phyloP scores from a whole-genome alignment of 2,888 invertebrate species.

The Ectropis crepuscularia region DNA sequence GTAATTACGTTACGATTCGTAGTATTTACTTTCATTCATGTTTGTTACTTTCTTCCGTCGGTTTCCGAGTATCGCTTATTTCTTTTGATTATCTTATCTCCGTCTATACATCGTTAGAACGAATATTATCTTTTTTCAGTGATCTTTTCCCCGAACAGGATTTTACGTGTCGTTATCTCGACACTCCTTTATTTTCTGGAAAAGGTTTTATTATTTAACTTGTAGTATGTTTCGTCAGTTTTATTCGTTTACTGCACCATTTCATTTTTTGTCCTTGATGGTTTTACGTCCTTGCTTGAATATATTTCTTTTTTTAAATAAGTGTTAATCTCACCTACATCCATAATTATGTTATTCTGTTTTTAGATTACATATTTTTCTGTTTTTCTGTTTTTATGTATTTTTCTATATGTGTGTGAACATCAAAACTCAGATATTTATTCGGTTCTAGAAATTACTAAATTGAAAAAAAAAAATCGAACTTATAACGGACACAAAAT shows the following conservation, averaged over 20 bases:
- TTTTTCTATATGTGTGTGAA: too few relatives aligned
- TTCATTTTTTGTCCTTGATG: too few relatives aligned
- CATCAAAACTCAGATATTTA: too few relatives aligned
- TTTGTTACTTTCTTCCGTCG: neutral
- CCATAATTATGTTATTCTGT: too few relatives aligned
- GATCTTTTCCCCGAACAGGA: conserved; percentile 14
- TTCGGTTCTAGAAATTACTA: too few relatives aligned
- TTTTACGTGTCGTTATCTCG: conserved; percentile 6
- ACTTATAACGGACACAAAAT: too few relatives aligned
- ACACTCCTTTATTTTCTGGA: neutral
- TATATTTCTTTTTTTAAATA: too few relatives aligned
- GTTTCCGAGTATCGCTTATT: conserved; percentile 1
- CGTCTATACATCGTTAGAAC: conserved; percentile 3
- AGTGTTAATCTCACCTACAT: too few relatives aligned
- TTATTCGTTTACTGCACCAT: conserved; percentile 1
- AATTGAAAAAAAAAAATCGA: too few relatives aligned
- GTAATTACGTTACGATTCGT: neutral
- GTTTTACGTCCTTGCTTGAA: too few relatives aligned
- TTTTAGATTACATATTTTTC: too few relatives aligned
- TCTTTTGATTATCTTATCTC: conserved; percentile 1
- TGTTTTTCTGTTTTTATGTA: too few relatives aligned
- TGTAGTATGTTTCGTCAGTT: conserved; percentile 11
- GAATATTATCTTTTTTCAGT: conserved; percentile 1
- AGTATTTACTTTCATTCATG: conserved; percentile 5
- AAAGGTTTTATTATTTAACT: conserved; percentile 7